Conservation (phyloP, 1,140 invertebrate species). For the Delia radicum region DNA sequence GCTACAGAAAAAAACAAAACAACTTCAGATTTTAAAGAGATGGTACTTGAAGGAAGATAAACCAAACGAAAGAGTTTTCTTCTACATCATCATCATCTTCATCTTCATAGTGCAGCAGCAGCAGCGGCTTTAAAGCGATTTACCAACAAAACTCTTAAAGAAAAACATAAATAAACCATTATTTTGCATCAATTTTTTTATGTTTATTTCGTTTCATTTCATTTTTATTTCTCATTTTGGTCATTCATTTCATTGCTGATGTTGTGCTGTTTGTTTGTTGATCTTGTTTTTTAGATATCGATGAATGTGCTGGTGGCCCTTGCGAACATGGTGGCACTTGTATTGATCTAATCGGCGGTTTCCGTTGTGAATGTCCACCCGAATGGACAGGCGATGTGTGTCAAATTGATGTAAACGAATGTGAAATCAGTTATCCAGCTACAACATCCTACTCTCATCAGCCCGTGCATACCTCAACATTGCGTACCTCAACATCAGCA, state of each 20-base stretch:
- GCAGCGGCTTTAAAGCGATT: background rate
- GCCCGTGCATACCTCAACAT: slow-evolving; percentile 30
- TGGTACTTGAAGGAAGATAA: background rate
- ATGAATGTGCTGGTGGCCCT: slow-evolving; percentile 80
- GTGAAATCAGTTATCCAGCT: slow-evolving; percentile 54
- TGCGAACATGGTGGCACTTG: slow-evolving; percentile 88
- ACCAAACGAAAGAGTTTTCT: background rate
- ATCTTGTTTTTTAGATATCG: slow-evolving; percentile 63
- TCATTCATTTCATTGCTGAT: background rate
- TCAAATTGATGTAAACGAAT: slow-evolving; percentile 73
- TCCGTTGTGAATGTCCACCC: slow-evolving; percentile 73
- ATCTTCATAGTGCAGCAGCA: no score
- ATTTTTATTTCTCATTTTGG: background rate
- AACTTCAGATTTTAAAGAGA: background rate
- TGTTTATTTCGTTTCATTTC: background rate
- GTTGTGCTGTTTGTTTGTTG: background rate
- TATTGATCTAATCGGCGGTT: slow-evolving; percentile 72
- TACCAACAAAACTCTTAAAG: background rate
- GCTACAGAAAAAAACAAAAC: background rate
- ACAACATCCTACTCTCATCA: background rate
- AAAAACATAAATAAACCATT: slow-evolving; percentile 15
- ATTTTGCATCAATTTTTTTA: background rate
- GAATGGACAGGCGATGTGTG: slow-evolving; percentile 82
- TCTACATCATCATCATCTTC: no score
- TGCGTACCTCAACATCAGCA: slow-evolving; percentile 62